A percentile compares a stretch with the other conserved stretches of the same genome.
Conservation (phyloP, 2,113 vertebrate genomes). For the Myiopsitta monachus region DNA sequence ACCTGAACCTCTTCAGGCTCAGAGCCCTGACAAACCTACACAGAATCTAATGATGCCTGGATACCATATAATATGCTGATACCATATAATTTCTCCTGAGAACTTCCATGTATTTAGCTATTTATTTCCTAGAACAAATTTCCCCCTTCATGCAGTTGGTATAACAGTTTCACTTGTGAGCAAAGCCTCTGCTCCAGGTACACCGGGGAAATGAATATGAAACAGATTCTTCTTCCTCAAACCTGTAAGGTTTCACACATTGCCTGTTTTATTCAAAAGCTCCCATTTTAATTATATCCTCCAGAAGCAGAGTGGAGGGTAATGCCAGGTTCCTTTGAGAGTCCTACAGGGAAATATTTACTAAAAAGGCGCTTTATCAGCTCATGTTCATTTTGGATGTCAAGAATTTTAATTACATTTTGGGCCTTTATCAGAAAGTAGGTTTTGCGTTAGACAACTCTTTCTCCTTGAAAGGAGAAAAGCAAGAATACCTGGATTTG, state of each 20-base stretch:
- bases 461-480: not conserved
- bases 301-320: not conserved
- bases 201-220: not conserved
- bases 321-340: not conserved
- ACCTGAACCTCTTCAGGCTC: not conserved
- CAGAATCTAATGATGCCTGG: not conserved
- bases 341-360: conserved; percentile 24
- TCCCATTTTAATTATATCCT: conserved; percentile 15
- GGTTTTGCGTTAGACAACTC: not conserved
- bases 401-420: conserved; percentile 36
- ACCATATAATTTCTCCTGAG: not conserved
- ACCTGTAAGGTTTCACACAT: not conserved
- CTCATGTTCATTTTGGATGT: not conserved
- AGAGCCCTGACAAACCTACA: not conserved
- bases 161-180: not conserved
- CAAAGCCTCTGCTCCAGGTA: not conserved
- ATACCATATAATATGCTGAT: not conserved
- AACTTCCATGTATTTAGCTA: not conserved
- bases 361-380: conserved; percentile 19
- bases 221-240: not conserved
- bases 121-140: not conserved
- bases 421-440: not conserved
- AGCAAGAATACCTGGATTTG: not conserved
- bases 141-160: not conserved
- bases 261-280: not conserved